Base-by-base conservation (phyloP, 2,797 vertebrate species). In the Liasis olivaceus region DNA sequence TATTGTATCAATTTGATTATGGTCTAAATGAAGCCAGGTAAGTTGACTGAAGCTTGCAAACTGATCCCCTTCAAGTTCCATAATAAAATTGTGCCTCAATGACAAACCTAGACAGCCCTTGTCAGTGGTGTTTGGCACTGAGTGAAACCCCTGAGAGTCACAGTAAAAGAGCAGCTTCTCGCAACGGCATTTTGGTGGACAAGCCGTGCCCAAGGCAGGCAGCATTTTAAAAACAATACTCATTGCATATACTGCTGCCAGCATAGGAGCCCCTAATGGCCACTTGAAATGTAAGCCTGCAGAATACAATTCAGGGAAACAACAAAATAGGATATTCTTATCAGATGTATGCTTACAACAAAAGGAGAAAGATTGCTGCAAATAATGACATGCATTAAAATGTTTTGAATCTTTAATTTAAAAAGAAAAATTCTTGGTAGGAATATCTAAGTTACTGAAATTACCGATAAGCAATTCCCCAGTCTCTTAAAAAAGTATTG, bases 221-320 rank as follows among this genome's bases (percentile, higher is more conserved):
- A 98, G 98, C 98, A 98, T 98, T 98, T 99, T 99, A 98, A 99
- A 98, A 96, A 99, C 98, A 98, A 99, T 99, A 98, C 99, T 99
- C 98, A 99, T 99, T 98, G 99, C 98, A 99, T 98, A 99, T 98
- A 99, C 98, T 98, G 98, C 99, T 98, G 98, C 98, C 98, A 99
- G 98, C 99, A 99, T 98, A 98, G 98, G 98, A 99, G 99, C 99
- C 99, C 99, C 99, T 99, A 99, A 99, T 99, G 98, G 99, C 99
- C 99, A 99, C 99, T 99, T 99, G 99, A 99, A 99, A 99, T 99
- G 99, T 99, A 99, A 99, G 99, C 99, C 99, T 99, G 98, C 98
- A 98, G 98, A 98, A 98, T 98, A 98, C 97, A 98, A 97, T 98
- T 97, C 97, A 97, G 97, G 96, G 96, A 98, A 97, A 98, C 97